phyloP scores from a whole-genome alignment of 92 coral and sea anemone genomes.

The Zoanthus solanderi region DNA sequence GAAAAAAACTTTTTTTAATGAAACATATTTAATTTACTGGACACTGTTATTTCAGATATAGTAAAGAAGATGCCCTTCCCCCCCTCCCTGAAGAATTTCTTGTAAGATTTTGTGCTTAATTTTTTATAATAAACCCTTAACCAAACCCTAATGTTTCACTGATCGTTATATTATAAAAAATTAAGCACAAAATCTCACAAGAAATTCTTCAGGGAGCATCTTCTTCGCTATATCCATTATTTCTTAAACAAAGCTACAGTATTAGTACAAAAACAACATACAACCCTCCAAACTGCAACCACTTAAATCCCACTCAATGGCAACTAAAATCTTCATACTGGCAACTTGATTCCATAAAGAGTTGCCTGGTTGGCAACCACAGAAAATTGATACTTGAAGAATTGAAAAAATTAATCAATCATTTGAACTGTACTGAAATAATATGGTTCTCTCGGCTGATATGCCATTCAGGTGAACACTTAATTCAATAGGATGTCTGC shows the following conservation, averaged over 20 bases:
- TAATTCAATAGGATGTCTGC: conserved; percentile 22
- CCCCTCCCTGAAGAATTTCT: neutral
- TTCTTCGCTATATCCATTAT: neutral
- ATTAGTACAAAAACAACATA: no score
- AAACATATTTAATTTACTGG: no score
- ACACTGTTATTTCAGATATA: no score
- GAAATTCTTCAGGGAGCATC: neutral
- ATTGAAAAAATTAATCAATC: conserved; percentile 19
- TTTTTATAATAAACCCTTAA: neutral
- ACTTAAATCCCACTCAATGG: conserved; percentile 37
- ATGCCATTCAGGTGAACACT: conserved; percentile 32
- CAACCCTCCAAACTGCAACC: conserved; percentile 45
- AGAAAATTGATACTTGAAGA: conserved; percentile 35
- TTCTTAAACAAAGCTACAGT: no score
- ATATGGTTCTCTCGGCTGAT: conserved; percentile 39
- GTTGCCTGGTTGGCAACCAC: conserved; percentile 56
- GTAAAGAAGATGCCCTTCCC: no score
- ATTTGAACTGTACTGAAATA: conserved; percentile 37
- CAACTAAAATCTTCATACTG: conserved; percentile 51
- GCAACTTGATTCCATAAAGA: conserved; percentile 49
- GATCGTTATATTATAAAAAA: neutral
- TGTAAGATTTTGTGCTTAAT: neutral
- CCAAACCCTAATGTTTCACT: neutral
- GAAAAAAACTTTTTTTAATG: no score
- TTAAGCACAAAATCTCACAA: conserved; percentile 3